Base-by-base conservation (phyloP, 2,888 invertebrate species). In the Metalampra italica region DNA sequence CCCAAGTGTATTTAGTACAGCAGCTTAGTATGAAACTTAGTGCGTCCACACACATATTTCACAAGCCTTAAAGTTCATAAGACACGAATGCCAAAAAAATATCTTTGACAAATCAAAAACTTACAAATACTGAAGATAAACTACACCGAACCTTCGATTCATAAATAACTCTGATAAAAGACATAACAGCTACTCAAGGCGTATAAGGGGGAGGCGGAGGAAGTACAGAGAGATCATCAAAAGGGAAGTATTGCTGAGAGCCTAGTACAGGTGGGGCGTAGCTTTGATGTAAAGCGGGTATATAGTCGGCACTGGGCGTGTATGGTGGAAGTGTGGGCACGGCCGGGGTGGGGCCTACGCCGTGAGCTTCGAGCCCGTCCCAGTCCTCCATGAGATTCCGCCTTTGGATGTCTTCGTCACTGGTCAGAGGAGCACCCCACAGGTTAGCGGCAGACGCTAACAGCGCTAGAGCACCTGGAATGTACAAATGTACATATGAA, bases 391-490 rank as follows among this genome's bases (percentile, higher is more conserved):
- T 90, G 37, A 93, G 82, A 60, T 91, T 92, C 49, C 91, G 78
- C 59, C 90, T 75, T 58, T 90, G 90, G 34, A 88, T 65, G 49
- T 88, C 88, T 44, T 90, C 90, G 29, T 85, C 82, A 37, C 72
- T 77, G 1, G 89, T 74, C 36, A 90, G 64, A 39, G 91, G 90
- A 52, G 91, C 91, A 55, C 92, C 89, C 75, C 94, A 90, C 41
- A 94, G 78, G 64, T 93, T 94, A 57, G 93, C 93, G 14, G 94
- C 93, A 11, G 94, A 92, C 7, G 93, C 94, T 59, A 94, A 70
- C 44, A 94, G 84, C 38, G 94, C 91, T 43, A 93, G 79, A 40
- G 91, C 92, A 64, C 94, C 94, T 90, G 90, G 11, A 89, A 84
- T 56, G 7, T 30, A 30, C 8, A 5, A n/a, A n/a, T n/a, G n/a